Conservation (phyloP, 1,140 invertebrate genomes). For the Octopus bimaculoides region DNA sequence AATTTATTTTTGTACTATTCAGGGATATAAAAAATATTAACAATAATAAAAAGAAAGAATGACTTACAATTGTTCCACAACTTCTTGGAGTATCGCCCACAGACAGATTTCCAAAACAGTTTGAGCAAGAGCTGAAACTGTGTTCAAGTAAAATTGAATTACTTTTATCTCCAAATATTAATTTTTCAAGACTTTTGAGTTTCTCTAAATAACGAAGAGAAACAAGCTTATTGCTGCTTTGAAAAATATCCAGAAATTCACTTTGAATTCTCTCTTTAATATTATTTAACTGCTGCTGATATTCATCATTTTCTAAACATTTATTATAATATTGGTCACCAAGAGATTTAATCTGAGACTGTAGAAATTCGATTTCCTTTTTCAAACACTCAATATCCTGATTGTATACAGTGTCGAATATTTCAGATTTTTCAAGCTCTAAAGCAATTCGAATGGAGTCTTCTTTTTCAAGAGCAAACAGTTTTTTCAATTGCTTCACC, state of each 20-base stretch:
- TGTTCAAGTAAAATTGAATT: background rate
- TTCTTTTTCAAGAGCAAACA: slow-evolving; percentile 12
- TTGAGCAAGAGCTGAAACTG: too few relatives aligned
- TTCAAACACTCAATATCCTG: background rate
- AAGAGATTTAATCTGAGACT: background rate
- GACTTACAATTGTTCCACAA: too few relatives aligned
- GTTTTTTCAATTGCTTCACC: slow-evolving; percentile 8
- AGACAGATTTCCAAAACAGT: too few relatives aligned
- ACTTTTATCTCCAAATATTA: background rate
- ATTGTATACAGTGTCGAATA: background rate
- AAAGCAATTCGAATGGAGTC: slow-evolving; percentile 8
- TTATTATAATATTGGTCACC: slow-evolving; percentile 1
- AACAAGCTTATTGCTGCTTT: background rate
- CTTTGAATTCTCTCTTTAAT: background rate
- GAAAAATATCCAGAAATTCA: background rate
- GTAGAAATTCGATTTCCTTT: background rate
- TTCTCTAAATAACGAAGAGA: slow-evolving; percentile 1
- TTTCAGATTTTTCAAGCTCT: background rate
- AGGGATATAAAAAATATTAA: too few relatives aligned
- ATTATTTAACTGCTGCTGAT: background rate
- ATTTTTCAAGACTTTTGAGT: background rate
- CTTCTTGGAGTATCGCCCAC: too few relatives aligned
- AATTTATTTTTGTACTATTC: too few relatives aligned
- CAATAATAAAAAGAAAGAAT: too few relatives aligned
- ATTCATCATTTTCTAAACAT: background rate